Conservation (phyloP, 2,888 invertebrate genomes). For the Agonopterix subpropinquella region DNA sequence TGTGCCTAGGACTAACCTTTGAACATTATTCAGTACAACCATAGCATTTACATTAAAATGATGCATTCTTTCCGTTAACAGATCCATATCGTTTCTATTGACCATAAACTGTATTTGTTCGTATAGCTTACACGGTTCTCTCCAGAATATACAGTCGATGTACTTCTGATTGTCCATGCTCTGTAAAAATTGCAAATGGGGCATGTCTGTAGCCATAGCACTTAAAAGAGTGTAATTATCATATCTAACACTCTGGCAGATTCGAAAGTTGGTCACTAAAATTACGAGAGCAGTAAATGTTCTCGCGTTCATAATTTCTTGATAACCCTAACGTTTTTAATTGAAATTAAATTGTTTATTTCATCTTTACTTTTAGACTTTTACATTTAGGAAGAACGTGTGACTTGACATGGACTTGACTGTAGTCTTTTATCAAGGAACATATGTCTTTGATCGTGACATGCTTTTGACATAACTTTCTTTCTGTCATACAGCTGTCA, state of each 20-base stretch:
- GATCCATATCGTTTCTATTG: slow-evolving; percentile 24
- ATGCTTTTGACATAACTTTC: too few relatives aligned
- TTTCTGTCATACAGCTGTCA: too few relatives aligned
- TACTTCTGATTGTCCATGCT: slow-evolving; percentile 40
- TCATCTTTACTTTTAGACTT: too few relatives aligned
- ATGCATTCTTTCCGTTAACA: slow-evolving; percentile 36
- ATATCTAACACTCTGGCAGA: slow-evolving; percentile 32
- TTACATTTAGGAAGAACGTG: too few relatives aligned
- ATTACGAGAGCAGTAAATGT: slow-evolving; percentile 26
- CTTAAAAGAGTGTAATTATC: slow-evolving; percentile 34
- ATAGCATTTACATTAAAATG: slow-evolving; percentile 34
- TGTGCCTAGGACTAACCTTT: slow-evolving; percentile 24
- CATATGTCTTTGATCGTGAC: too few relatives aligned
- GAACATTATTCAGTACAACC: slow-evolving; percentile 29
- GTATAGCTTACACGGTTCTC: slow-evolving; percentile 36
- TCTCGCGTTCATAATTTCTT: slow-evolving; percentile 31
- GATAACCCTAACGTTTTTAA: background rate
- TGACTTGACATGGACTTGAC: too few relatives aligned
- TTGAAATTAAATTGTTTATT: too few relatives aligned
- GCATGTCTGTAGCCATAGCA: slow-evolving; percentile 24
- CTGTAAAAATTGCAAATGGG: slow-evolving; percentile 46
- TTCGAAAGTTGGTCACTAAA: slow-evolving; percentile 24
- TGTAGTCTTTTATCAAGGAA: too few relatives aligned
- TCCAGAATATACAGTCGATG: slow-evolving; percentile 46
- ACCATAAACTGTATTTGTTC: slow-evolving; percentile 43